Evolutionary conservation across 2,797 vertebrate genomes (phyloP).

Genomic region (Rhabdomys pumilio): DNA sequence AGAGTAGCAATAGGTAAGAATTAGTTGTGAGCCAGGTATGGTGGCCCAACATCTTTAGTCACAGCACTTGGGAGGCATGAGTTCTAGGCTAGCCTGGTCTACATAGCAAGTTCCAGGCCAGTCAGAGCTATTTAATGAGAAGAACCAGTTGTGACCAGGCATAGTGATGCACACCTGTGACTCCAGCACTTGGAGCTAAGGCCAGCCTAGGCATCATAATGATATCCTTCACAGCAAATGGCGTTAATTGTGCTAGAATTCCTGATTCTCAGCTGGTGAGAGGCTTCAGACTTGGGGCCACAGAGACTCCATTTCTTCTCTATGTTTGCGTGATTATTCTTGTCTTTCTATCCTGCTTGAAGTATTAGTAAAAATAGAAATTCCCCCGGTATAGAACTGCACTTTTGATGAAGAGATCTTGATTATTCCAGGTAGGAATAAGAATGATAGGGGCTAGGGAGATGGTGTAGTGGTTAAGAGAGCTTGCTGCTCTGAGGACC

Average conservation of each 20-base stretch:
- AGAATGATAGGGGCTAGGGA: too few species aligned
- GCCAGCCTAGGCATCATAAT: not conserved
- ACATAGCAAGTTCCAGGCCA: not conserved
- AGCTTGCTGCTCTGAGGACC: not conserved
- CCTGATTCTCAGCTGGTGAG: not conserved
- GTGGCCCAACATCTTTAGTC: not conserved
- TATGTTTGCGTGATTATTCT: not conserved
- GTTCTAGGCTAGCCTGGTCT: not conserved
- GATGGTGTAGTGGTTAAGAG: not conserved
- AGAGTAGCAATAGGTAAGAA: not conserved
- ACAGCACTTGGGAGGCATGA: not conserved
- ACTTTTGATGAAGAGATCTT: not conserved
- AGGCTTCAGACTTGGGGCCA: not conserved
- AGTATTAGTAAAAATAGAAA: not conserved
- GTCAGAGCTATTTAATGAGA: not conserved
- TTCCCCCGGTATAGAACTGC: not conserved
- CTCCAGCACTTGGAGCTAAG: not conserved
- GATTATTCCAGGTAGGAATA: not conserved
- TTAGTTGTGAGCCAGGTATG: not conserved
- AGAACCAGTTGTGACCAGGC: not conserved
- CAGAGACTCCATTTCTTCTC: not conserved
- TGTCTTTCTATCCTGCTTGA: not conserved
- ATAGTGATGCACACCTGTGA: not conserved
- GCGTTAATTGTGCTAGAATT: not conserved
- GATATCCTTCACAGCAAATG: not conserved